These are phyloP conservation scores for Molanna angustata DNA, from an alignment of 2,888 invertebrate species.

Conservation along the genomic window DNA sequence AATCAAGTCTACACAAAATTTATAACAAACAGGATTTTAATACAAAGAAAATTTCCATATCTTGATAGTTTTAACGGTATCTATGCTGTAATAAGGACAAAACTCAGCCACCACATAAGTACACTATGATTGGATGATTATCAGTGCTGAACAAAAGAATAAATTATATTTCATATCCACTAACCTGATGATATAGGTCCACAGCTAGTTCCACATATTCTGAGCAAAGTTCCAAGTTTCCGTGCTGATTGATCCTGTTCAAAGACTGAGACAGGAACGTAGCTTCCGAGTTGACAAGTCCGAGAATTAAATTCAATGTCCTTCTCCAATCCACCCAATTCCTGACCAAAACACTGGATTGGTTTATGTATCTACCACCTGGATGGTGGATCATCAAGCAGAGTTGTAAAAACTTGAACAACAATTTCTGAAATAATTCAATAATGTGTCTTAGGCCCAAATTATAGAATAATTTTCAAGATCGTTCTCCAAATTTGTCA, in stretches of 20 bases:
- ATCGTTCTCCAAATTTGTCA: too few relatives aligned
- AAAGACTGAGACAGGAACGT: conserved; percentile 39
- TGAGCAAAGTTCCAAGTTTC: conserved; percentile 35
- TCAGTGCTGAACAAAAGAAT: too few relatives aligned
- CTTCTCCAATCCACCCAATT: conserved; percentile 46
- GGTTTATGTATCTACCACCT: conserved; percentile 38
- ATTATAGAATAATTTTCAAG: too few relatives aligned
- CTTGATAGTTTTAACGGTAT: not conserved
- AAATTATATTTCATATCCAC: too few relatives aligned
- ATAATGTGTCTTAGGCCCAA: too few relatives aligned
- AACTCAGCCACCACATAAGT: too few relatives aligned
- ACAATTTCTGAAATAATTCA: conserved; percentile 38
- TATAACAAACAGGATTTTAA: too few relatives aligned
- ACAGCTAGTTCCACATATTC: conserved; percentile 43
- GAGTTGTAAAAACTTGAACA: conserved; percentile 44
- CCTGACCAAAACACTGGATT: conserved; percentile 43
- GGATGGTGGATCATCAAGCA: conserved; percentile 47
- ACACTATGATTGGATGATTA: too few relatives aligned
- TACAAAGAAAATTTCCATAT: too few relatives aligned
- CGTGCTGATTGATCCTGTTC: conserved; percentile 35
- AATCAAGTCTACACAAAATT: too few relatives aligned
- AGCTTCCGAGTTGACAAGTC: conserved; percentile 45
- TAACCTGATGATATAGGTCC: conserved; percentile 45
- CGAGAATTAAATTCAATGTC: conserved; percentile 43
- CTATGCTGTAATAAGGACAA: not conserved